These are phyloP conservation scores for Sorex maritimensis DNA, from an alignment of 2,797 vertebrate genomes.

Conservation along the genomic window DNA sequence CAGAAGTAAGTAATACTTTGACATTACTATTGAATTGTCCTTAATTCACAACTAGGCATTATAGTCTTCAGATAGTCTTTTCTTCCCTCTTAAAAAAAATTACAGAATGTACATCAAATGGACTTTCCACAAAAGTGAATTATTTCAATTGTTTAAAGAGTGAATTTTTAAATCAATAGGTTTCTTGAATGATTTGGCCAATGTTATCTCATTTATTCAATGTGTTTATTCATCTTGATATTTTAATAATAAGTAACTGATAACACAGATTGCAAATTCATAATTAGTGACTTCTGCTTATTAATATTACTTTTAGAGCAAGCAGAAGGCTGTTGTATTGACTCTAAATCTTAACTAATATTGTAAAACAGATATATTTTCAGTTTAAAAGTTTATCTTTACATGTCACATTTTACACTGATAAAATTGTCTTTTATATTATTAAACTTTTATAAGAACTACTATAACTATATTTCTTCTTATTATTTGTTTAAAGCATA, in stretches of 20 bases:
- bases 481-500: neutral
- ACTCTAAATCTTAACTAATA: slow-evolving; percentile 27
- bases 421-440: neutral
- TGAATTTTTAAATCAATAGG: neutral
- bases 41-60: too few relatives aligned
- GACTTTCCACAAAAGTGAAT: neutral
- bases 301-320: slow-evolving; percentile 21
- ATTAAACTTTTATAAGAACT: neutral
- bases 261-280: neutral
- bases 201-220: neutral
- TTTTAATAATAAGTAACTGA: neutral
- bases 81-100: neutral
- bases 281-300: neutral
- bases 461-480: slow-evolving; percentile 52
- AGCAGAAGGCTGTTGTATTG: slow-evolving; percentile 45
- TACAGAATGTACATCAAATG: neutral
- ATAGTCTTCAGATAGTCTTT: neutral
- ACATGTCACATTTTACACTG: neutral
- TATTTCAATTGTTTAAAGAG: neutral
- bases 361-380: slow-evolving; percentile 36
- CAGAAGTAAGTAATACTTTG: neutral
- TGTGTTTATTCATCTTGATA: neutral
- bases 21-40: neutral
- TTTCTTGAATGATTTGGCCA: neutral
- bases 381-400: neutral